Evolutionary conservation across 2,797 vertebrate genomes (phyloP).

Genomic region (Brachyalestes nurse): DNA sequence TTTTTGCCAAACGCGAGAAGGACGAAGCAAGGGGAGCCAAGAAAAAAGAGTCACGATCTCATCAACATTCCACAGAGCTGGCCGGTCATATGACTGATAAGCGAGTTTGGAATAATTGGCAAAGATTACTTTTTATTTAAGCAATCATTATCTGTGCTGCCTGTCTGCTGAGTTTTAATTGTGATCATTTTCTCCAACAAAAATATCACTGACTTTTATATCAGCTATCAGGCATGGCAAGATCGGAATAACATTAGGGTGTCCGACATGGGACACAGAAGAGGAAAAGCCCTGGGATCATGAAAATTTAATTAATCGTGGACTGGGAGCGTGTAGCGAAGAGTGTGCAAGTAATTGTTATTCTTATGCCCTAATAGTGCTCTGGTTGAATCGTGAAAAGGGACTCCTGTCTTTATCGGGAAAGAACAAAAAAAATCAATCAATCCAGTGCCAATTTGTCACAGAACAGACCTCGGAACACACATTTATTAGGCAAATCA

Average conservation of each 20-base stretch:
- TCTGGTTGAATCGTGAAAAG: background rate
- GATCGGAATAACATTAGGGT: conserved; percentile 65
- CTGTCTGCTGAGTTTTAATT: conserved; percentile 66
- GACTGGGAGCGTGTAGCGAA: conserved; percentile 2
- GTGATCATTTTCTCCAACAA: conserved; percentile 60
- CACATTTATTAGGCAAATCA: conserved; percentile 25
- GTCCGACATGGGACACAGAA: conserved; percentile 50
- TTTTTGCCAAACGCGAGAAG: conserved; percentile 68
- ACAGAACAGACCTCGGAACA: conserved; percentile 24
- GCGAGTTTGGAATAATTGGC: conserved; percentile 71
- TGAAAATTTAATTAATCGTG: conserved; percentile 56
- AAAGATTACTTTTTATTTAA: conserved; percentile 75
- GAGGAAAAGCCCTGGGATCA: conserved; percentile 57
- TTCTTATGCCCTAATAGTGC: conserved; percentile 4
- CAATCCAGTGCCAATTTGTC: background rate
- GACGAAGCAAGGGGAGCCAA: conserved; percentile 71
- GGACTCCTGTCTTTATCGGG: conserved; percentile 11
- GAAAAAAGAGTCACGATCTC: conserved; percentile 64
- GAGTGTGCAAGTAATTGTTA: conserved; percentile 22
- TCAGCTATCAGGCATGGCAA: conserved; percentile 62
- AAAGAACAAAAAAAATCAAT: background rate
- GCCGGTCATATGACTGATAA: conserved; percentile 72
- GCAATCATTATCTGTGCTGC: conserved; percentile 63
- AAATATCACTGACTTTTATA: conserved; percentile 64
- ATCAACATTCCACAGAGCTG: conserved; percentile 68